phyloP scores from a whole-genome alignment of 2,113 vertebrate species.

The Conger conger region DNA sequence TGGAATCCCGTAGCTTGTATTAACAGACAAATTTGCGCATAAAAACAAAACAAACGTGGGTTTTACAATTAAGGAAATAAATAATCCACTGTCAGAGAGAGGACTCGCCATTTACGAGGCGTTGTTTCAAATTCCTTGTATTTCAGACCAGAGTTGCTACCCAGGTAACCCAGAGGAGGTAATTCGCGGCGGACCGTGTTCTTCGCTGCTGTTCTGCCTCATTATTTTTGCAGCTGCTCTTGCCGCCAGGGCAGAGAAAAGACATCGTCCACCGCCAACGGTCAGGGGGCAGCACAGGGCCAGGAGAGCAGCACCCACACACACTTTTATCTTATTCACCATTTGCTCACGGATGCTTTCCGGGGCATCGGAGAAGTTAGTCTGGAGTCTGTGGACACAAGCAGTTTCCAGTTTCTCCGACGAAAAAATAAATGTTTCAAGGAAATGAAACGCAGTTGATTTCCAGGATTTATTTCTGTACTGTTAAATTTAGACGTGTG shows the following conservation, averaged over 20 bases:
- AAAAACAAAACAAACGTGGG: neutral
- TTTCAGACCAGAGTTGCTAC: neutral
- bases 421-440: neutral
- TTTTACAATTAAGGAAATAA: neutral
- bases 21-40: neutral
- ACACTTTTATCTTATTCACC: neutral
- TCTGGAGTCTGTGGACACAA: neutral
- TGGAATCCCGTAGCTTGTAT: neutral
- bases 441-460: neutral
- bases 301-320: neutral
- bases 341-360: neutral
- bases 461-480: neutral
- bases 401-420: neutral
- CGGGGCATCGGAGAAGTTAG: neutral
- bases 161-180: neutral
- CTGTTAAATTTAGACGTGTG: neutral
- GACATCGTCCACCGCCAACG: neutral
- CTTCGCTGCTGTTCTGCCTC: neutral
- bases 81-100: neutral
- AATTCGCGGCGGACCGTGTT: neutral
- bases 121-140: neutral
- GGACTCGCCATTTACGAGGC: neutral
- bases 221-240: neutral
- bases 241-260: neutral
- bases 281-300: neutral